A percentile compares a stretch with the other conserved stretches of the same genome.
Conservation (phyloP, 2,797 vertebrate genomes). For the Microcaecilia unicolor region DNA sequence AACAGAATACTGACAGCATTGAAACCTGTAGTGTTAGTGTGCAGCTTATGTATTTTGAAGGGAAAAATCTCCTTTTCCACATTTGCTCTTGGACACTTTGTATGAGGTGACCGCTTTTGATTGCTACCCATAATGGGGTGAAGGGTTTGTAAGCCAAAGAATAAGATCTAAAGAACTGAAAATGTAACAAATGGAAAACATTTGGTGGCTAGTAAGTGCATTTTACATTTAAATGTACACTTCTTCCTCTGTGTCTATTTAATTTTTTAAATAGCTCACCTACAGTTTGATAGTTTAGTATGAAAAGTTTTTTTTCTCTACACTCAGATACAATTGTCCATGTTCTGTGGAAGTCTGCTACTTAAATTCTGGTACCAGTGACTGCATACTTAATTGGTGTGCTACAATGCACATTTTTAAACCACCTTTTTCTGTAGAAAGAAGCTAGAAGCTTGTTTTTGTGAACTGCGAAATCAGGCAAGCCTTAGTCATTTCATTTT, state of each 20-base stretch:
- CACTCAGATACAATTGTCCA: slow-evolving; percentile 42
- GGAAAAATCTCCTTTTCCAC: no score
- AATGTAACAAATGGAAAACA: no score
- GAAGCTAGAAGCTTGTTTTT: slow-evolving; percentile 31
- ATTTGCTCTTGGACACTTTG: no score
- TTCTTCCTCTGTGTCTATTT: slow-evolving; percentile 45
- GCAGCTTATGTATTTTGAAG: slow-evolving; percentile 41
- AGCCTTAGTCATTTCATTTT: slow-evolving; percentile 25
- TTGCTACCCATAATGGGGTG: no score
- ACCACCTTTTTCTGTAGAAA: slow-evolving; percentile 29
- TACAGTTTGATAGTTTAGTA: no score
- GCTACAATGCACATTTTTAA: slow-evolving; percentile 36
- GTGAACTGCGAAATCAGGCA: slow-evolving; percentile 23
- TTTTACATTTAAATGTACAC: no score
- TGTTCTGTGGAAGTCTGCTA: slow-evolving; percentile 36
- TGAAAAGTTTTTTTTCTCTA: slow-evolving; percentile 42
- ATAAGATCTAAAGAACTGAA: no score
- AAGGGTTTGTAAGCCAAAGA: no score
- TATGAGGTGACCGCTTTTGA: no score
- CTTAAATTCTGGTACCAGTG: slow-evolving; percentile 41
- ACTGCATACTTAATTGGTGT: slow-evolving; percentile 36
- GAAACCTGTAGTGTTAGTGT: slow-evolving; percentile 29
- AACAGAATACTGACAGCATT: slow-evolving; percentile 36
- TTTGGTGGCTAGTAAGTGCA: no score
- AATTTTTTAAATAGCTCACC: slow-evolving; percentile 44